Conservation (phyloP, 2,797 vertebrate genomes). For the Chelidonichthys spinosus region DNA sequence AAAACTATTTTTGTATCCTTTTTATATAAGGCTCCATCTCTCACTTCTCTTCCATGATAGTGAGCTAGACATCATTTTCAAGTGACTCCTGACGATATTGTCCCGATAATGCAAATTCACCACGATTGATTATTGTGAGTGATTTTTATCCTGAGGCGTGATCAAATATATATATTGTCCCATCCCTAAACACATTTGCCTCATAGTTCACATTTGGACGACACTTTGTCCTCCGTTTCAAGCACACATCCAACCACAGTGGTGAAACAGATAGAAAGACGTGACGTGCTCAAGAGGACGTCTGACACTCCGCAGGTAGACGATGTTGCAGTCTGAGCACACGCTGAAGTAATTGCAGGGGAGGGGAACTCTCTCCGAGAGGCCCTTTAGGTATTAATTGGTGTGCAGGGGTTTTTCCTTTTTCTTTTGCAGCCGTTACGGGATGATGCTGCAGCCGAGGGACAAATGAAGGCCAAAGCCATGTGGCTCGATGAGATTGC, state of each 20-base stretch:
- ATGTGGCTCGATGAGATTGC: slow-evolving; percentile 30
- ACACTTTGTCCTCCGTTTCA: not conserved
- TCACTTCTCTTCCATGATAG: no score
- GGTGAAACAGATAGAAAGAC: not conserved
- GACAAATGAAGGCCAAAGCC: slow-evolving; percentile 41
- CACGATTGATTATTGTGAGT: no score
- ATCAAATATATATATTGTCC: no score
- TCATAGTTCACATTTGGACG: not conserved
- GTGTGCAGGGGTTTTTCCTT: slow-evolving; percentile 9
- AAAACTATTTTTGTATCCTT: no score
- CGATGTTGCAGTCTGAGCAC: slow-evolving; percentile 31
- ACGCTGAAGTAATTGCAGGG: slow-evolving; percentile 40
- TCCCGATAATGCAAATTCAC: no score
- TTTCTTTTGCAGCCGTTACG: slow-evolving; percentile 11
- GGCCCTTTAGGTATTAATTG: slow-evolving; percentile 55
- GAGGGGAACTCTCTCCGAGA: slow-evolving; percentile 25
- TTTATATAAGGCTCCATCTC: no score
- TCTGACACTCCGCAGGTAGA: slow-evolving; percentile 14
- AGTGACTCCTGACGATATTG: no score
- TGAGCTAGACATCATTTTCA: no score
- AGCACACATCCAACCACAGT: not conserved
- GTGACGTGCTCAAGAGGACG: not conserved
- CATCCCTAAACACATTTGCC: no score
- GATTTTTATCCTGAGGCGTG: no score
- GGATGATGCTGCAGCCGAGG: slow-evolving; percentile 34